Evolutionary conservation across 2,797 vertebrate species (phyloP).

Genomic region (Percopsis omiscomaycus): DNA sequence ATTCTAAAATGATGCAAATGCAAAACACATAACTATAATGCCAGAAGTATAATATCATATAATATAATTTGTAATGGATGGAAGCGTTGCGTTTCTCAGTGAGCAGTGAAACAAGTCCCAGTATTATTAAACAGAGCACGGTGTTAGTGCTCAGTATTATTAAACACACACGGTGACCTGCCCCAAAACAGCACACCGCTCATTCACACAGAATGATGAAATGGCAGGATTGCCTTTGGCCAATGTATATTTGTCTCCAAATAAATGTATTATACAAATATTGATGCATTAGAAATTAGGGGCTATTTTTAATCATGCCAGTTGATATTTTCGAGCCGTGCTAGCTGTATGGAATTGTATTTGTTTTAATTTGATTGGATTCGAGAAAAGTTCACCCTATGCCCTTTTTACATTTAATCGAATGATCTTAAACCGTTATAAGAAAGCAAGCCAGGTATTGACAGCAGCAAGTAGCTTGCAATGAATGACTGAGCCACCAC

Average conservation of each 20-base stretch:
- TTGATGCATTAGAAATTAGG: constrained; percentile 26
- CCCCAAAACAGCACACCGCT: neutral
- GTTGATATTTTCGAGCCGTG: constrained; percentile 32
- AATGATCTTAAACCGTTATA: constrained; percentile 35
- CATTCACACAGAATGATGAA: constrained; percentile 12
- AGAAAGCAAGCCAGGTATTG: constrained; percentile 31
- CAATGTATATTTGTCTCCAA: constrained; percentile 26
- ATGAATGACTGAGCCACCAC: constrained; percentile 21
- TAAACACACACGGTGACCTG: constrained; percentile 10
- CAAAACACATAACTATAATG: neutral
- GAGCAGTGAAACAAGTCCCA: neutral
- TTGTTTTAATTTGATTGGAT: constrained; percentile 55
- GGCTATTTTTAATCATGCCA: constrained; percentile 27
- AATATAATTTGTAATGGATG: neutral
- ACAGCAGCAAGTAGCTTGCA: constrained; percentile 8
- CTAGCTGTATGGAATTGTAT: constrained; percentile 36
- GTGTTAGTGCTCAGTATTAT: no score
- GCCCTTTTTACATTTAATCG: constrained; percentile 42
- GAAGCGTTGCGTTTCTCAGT: neutral
- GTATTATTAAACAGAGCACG: neutral
- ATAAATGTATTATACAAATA: constrained; percentile 27
- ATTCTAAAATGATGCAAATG: no score
- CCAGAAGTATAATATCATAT: neutral
- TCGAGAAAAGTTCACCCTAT: constrained; percentile 55
- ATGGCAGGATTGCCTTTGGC: neutral